A percentile compares a stretch with the other conserved stretches of the same genome.
Evolutionary conservation across 2,888 invertebrate genomes (phyloP).

Genomic region (Eupithecia inturbata): DNA sequence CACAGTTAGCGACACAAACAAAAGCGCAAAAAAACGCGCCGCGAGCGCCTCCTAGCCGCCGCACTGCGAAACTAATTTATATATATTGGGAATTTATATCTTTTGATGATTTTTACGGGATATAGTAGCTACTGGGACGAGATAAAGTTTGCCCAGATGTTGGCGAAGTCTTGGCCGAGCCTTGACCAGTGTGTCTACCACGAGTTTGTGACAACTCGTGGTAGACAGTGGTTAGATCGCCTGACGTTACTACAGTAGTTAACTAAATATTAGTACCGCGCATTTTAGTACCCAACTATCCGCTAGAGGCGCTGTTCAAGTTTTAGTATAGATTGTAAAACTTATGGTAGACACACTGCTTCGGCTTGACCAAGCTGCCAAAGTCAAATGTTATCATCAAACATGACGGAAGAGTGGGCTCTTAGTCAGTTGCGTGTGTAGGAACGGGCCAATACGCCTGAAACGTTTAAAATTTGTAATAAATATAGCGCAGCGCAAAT

Average conservation of each 20-base stretch:
- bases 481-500: neutral
- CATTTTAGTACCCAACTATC: too few relatives aligned
- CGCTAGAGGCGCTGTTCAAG: too few relatives aligned
- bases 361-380: too few relatives aligned
- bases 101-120: conserved; percentile 23
- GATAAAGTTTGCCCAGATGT: neutral
- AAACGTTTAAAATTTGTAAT: neutral
- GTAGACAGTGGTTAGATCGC: too few relatives aligned
- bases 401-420: too few relatives aligned
- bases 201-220: too few relatives aligned
- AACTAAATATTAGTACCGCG: too few relatives aligned
- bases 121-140: neutral
- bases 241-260: too few relatives aligned
- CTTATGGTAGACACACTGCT: too few relatives aligned
- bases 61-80: neutral
- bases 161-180: neutral
- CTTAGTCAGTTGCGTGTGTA: neutral
- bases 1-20: conserved; percentile 48
- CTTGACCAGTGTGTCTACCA: too few relatives aligned
- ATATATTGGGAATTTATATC: conserved; percentile 29
- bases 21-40: conserved; percentile 40
- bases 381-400: too few relatives aligned
- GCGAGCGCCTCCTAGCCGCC: conserved; percentile 42
- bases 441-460: neutral
- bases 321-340: too few relatives aligned